Evolutionary conservation across 1,140 invertebrate species (phyloP), one percentile per base, ranked within the genome.

Genomic region (Hypothenemus hampei): DNA sequence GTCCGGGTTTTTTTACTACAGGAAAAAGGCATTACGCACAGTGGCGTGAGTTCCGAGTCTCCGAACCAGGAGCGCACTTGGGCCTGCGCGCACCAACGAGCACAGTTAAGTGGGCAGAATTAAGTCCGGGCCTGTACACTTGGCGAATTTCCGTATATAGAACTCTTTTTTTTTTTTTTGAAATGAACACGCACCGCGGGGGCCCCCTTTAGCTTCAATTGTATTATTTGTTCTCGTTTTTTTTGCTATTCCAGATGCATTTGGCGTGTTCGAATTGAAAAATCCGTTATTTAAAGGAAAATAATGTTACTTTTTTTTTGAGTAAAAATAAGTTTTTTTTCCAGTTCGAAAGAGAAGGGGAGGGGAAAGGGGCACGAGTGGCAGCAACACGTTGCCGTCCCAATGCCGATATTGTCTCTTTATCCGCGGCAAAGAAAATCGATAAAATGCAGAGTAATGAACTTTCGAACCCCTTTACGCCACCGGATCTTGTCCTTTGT

Each of bases 21-120:
- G 52, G 52, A 55, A 55, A 55, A 55, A 55, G 47, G 52, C 52
- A 55, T 55, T 55, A 55, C 52, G 52, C 52, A 55, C 52, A 22
- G 37, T 44, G 47, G 40, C 43, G 39, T 55, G 43, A 43, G 43
- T 36, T 21, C 52, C 52, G 20, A 11, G n/a, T 18, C 29, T 48
- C 35, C 36, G n/a, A 6, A 39, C 21, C 50, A 53, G 50, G 29
- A 24, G 26, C 31, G 50, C 19, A 35, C 31, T 47, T 46, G 4
- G 11, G 6, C 11, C n/a, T 43, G 26, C 26, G 2, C 13, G 10
- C 13, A 31, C 10, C 10, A 31, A 13, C 3, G 1, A 11, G 26
- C 13, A 31, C n/a, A 31, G 26, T 31, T 31, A 31, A 11, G 3
- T 31, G 13, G 2, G 8, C 16, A 37, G 18, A 37, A 10, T 29